Conservation (phyloP, 2,797 vertebrate species). For the Crocodylus rhombifer region DNA sequence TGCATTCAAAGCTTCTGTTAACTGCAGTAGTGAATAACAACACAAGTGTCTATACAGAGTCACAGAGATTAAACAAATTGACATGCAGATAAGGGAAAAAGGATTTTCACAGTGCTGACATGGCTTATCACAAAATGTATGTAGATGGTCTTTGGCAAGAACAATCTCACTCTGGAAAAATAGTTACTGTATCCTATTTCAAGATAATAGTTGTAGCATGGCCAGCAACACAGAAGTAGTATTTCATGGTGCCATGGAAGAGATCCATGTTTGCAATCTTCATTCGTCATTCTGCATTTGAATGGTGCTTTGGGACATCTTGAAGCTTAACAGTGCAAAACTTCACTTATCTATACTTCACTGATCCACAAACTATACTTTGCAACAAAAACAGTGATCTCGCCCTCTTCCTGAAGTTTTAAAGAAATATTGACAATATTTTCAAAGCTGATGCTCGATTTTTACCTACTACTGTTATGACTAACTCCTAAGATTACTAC, state of each 20-base stretch:
- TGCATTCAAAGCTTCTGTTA: neutral
- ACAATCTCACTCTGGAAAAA: neutral
- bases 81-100: neutral
- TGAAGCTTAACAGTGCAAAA: rapidly evolving
- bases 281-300: rapidly evolving
- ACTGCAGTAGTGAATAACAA: neutral
- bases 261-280: neutral
- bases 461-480: neutral
- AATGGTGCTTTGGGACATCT: neutral
- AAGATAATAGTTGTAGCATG: neutral
- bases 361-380: neutral
- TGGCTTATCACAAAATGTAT: rapidly evolving
- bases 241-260: neutral
- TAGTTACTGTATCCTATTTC: neutral
- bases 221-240: neutral
- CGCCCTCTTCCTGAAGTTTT: neutral
- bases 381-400: neutral
- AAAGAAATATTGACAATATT: neutral
- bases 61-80: neutral
- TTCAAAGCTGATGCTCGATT: neutral
- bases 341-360: neutral
- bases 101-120: neutral
- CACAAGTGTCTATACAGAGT: rapidly evolving
- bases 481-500: neutral
- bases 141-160: neutral